A percentile compares a stretch with the other conserved stretches of the same genome.
These are phyloP conservation scores for Crocuta crocuta DNA, from an alignment of 2,113 vertebrate species.

Conservation along the genomic window DNA sequence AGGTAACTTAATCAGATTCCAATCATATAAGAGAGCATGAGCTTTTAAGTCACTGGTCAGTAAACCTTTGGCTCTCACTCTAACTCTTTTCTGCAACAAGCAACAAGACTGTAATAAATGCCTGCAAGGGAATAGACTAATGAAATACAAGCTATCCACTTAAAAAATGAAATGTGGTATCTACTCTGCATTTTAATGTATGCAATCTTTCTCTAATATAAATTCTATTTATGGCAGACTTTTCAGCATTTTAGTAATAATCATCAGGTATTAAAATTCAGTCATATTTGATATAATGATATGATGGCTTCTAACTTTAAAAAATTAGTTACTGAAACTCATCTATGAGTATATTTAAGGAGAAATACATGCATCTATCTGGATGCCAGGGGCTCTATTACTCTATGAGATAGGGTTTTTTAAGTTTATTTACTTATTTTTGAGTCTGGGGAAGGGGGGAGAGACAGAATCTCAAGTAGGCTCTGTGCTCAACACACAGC, in stretches of 20 bases:
- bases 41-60: background rate
- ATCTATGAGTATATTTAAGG: background rate
- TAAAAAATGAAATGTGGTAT: background rate
- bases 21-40: background rate
- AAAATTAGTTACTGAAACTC: background rate
- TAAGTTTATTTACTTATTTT: too few relatives aligned
- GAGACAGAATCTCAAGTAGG: too few relatives aligned
- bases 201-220: background rate
- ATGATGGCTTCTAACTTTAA: background rate
- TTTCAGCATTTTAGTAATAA: slow-evolving; percentile 4
- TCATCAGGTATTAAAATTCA: slow-evolving; percentile 33
- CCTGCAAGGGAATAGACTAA: background rate
- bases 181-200: background rate
- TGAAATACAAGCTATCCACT: background rate
- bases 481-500: too few relatives aligned
- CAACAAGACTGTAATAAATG: background rate
- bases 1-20: background rate
- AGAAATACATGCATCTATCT: background rate
- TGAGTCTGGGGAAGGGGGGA: too few relatives aligned
- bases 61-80: background rate
- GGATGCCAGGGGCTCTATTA: background rate
- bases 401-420: background rate
- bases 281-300: slow-evolving; percentile 12
- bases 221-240: slow-evolving; percentile 5
- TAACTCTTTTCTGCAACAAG: background rate